A percentile compares a stretch with the other conserved stretches of the same genome.
These are phyloP conservation scores for Paradisaea rubra DNA, from an alignment of 2,113 vertebrate genomes.

Conservation along the genomic window DNA sequence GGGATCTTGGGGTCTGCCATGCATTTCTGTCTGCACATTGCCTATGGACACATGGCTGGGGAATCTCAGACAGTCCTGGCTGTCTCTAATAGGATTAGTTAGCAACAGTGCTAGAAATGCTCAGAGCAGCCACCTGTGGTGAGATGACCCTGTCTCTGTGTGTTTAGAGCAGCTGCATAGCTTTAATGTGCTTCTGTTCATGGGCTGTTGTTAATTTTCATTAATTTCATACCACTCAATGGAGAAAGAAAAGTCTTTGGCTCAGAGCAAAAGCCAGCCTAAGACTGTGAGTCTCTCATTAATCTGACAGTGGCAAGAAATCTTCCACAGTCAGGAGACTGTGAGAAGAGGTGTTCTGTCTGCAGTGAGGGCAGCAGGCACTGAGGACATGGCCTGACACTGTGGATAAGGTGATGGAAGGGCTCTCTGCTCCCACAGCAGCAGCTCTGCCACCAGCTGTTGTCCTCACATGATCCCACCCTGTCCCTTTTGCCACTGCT, in stretches of 20 bases:
- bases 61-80: not conserved
- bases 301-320: not conserved
- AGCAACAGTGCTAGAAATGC: not conserved
- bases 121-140: not conserved
- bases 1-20: not conserved
- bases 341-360: not conserved
- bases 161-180: not conserved
- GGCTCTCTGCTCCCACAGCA: not conserved
- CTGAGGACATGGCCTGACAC: not conserved
- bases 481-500: not conserved
- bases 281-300: not conserved
- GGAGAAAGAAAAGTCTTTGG: not conserved
- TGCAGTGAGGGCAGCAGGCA: not conserved
- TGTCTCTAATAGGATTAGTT: not conserved
- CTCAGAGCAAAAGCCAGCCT: not conserved
- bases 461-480: not conserved
- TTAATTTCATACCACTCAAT: not conserved
- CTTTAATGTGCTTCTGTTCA: not conserved
- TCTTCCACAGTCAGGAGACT: not conserved
- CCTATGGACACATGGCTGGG: not conserved
- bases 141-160: not conserved
- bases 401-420: not conserved
- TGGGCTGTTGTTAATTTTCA: not conserved
- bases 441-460: not conserved
- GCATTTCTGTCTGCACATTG: not conserved